Base-by-base conservation (phyloP, 2,888 invertebrate genomes). In the Caenorhabditis sp. region DNA sequence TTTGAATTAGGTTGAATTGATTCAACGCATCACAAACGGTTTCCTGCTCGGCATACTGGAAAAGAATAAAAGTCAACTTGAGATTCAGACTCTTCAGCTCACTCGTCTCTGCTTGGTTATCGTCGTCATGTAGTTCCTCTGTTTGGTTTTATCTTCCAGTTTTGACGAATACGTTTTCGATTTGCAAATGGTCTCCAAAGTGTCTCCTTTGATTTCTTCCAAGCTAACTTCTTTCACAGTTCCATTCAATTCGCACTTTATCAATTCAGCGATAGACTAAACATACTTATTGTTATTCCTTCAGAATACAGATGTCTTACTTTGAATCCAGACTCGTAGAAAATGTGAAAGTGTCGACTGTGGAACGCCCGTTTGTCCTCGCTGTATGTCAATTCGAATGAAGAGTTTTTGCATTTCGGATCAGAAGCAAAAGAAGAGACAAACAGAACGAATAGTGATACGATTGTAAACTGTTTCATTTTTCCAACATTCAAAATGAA, bases 1-100 rank as follows among this genome's bases (percentile, higher is more conserved):
- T 72, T 26, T 49, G 70, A 44, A 79, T 79, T 6, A 79, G 35
- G 24, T 79, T 79, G 41, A 79, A 64, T 16, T 79, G 70, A 51
- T 63, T 79, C 38, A 63, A n/a, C 0, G 70, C 70, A 12, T 54
- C 41, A 24, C 79, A 79, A 24, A 14, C n/a, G 4, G 24, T n/a
- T 0, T 47, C 19, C 1, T 51, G 8, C 7, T 31, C 47, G 16
- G 31, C 44, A 51, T 58, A 76, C 66, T 75, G 75, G 31, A 72
- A 72, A 28, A 1, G 2, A 16, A n/a, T 8, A n/a, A 3, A 35
- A 8, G 19, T 28, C 19, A 19, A 16, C 49, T 6, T 58, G 31
- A 31, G 4, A 31, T 31, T 54, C 6, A 54, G 19, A 35, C 1
- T 0, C 26, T 19, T 24, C 8, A 22, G n/a, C 24, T 54, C 26